Conservation (phyloP, 2,888 invertebrate genomes). For the Chirona hameri region DNA sequence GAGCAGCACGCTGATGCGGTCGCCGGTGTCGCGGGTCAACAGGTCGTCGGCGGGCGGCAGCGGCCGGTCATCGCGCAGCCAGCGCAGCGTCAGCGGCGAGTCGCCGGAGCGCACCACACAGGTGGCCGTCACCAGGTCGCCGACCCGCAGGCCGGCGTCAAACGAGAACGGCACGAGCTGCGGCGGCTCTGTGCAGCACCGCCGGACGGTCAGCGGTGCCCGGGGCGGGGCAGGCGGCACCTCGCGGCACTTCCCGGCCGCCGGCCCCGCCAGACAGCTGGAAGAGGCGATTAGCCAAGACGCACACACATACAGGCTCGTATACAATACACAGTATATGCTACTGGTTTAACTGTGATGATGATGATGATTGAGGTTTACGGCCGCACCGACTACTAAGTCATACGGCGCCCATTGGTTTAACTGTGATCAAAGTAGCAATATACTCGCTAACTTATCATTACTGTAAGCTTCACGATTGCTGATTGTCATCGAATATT, state of each 20-base stretch:
- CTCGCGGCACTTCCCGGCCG: not conserved
- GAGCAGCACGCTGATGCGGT: conserved; percentile 62
- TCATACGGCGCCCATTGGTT: too few relatives aligned
- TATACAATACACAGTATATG: too few relatives aligned
- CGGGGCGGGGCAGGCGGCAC: not conserved
- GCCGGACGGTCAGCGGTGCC: not conserved
- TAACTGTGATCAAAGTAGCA: too few relatives aligned
- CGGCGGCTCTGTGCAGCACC: conserved; percentile 45
- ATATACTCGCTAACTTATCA: too few relatives aligned
- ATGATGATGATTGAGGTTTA: too few relatives aligned
- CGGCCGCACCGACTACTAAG: too few relatives aligned
- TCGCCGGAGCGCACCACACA: conserved; percentile 46
- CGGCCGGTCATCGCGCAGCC: conserved; percentile 53
- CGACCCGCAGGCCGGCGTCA: conserved; percentile 41
- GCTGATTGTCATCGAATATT: too few relatives aligned
- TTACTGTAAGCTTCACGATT: too few relatives aligned
- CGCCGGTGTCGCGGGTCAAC: conserved; percentile 45
- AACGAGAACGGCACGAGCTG: conserved; percentile 47
- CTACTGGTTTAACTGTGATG: too few relatives aligned
- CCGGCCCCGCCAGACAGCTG: not conserved
- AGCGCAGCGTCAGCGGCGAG: conserved; percentile 44
- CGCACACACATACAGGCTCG: not conserved
- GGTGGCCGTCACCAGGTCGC: conserved; percentile 43
- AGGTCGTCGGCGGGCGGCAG: conserved; percentile 43
- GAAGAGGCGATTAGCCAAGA: not conserved